These are phyloP conservation scores for Pantala flavescens DNA, from an alignment of 1,140 invertebrate species.

Conservation along the genomic window DNA sequence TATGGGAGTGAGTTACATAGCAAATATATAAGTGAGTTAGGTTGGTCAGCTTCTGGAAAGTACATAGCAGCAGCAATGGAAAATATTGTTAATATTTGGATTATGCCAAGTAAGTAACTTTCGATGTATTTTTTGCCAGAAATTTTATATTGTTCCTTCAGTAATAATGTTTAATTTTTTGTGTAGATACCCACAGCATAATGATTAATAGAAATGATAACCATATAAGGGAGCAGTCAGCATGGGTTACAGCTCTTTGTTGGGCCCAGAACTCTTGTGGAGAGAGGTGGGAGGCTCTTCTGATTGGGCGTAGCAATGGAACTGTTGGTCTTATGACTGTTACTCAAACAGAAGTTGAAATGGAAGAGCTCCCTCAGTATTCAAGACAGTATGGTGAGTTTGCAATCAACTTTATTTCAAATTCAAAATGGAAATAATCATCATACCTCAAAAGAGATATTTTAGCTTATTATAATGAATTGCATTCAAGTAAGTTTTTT, in stretches of 20 bases:
- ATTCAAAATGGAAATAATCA: conserved; percentile 21
- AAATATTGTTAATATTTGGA: conserved; percentile 49
- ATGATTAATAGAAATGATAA: conserved; percentile 25
- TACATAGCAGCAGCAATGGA: conserved; percentile 46
- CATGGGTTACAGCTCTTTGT: conserved; percentile 39
- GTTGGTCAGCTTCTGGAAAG: conserved; percentile 43
- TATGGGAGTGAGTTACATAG: conserved; percentile 43
- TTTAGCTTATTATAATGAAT: no score
- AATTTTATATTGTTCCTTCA: background rate
- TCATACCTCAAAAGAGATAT: no score
- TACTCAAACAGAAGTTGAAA: conserved; percentile 24
- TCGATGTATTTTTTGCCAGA: background rate
- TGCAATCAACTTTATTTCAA: conserved; percentile 13
- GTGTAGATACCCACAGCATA: background rate
- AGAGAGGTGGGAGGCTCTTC: conserved; percentile 35
- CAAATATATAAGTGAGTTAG: conserved; percentile 39
- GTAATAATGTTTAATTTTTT: background rate
- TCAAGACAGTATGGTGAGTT: conserved; percentile 34
- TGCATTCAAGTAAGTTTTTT: no score
- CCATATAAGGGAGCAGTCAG: conserved; percentile 35
- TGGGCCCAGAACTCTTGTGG: conserved; percentile 36
- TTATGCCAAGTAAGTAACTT: conserved; percentile 33
- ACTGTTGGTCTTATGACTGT: conserved; percentile 31
- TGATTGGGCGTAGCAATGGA: conserved; percentile 46
- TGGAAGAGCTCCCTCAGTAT: conserved; percentile 37